phyloP scores from a whole-genome alignment of 2,113 vertebrate genomes.

The Ardeotis arabs region DNA sequence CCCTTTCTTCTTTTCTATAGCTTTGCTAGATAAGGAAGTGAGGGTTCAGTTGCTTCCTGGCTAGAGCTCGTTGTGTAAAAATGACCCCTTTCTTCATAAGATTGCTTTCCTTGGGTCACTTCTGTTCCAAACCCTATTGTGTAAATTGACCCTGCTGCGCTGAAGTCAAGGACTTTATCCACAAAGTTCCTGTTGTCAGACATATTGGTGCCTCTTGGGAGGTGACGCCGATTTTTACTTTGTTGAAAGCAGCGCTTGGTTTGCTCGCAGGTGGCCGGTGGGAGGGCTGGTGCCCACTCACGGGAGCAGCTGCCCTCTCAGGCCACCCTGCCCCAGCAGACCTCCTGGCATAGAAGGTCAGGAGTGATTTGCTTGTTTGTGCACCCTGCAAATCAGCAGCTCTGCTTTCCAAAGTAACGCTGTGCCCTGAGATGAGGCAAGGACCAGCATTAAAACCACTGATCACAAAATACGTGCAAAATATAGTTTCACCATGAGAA shows the following conservation, averaged over 20 bases:
- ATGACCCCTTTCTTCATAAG: background rate
- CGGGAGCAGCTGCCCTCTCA: background rate
- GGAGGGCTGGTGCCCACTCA: background rate
- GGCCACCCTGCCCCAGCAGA: background rate
- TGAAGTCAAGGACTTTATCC: background rate
- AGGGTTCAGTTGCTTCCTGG: background rate
- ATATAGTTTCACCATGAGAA: background rate
- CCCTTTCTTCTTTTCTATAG: background rate
- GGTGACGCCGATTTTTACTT: background rate
- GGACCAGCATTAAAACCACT: background rate
- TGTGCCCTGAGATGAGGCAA: background rate
- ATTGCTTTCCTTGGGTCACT: background rate
- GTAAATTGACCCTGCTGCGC: accelerated
- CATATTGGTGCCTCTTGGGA: background rate
- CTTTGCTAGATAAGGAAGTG: background rate
- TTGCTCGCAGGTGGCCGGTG: background rate
- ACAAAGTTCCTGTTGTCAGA: background rate
- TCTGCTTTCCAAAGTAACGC: background rate
- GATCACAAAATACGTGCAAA: background rate
- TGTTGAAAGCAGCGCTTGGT: accelerated
- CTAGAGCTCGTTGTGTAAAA: background rate
- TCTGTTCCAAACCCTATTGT: background rate
- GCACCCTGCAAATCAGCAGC: background rate
- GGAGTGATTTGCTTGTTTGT: background rate
- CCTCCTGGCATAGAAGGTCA: background rate